Base-by-base conservation (phyloP, 2,888 invertebrate species). In the Stenodema calcarata region DNA sequence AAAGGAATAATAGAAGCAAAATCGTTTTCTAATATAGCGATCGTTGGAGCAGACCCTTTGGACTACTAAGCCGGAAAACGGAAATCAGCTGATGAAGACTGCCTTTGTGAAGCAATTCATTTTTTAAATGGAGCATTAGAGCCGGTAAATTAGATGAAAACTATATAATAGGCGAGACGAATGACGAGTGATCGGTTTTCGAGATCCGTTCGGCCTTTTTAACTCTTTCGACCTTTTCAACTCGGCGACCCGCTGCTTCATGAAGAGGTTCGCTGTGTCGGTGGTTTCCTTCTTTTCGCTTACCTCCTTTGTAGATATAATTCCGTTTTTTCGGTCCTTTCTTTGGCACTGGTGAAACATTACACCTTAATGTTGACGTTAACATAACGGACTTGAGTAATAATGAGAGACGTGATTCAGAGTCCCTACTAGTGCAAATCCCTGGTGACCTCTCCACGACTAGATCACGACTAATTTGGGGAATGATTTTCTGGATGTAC, bases 81-180 rank as follows among this genome's bases (percentile, higher is more conserved):
- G 82, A 82, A 82, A 82, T 82, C 82, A 82, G 69, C 82, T 82
- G 62, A 82, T 82, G 69, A 69, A 69, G 82, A 82, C 82, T 62
- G 82, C 82, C 69, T 82, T 82, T 82, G 82, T 82, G 54, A 69
- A 82, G 69, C 23, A 35, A 69, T 62, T 30, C 62, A 69, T 69
- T 82, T 82, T 82, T 82, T 41, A 62, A 62, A 69, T 42, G 62
- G 62, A 16, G 62, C 30, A 47, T 82, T 82, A 69, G 82, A 82
- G 42, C 54, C 69, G 82, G 82, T 69, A 69, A 82, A 80, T 82
- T 82, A 69, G 35, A 69, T 82, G 82, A 82, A 82, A 82, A 82
- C 69, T 30, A 82, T 69, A 62, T 82, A 82, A 82, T 82, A 41
- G 82, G 69, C 82, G 82, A 41, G 23, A 41, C 82, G 62, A 82